A percentile compares a stretch with the other conserved stretches of the same genome.
phyloP scores from a whole-genome alignment of 2,113 vertebrate species.

The Hyaena hyaena region DNA sequence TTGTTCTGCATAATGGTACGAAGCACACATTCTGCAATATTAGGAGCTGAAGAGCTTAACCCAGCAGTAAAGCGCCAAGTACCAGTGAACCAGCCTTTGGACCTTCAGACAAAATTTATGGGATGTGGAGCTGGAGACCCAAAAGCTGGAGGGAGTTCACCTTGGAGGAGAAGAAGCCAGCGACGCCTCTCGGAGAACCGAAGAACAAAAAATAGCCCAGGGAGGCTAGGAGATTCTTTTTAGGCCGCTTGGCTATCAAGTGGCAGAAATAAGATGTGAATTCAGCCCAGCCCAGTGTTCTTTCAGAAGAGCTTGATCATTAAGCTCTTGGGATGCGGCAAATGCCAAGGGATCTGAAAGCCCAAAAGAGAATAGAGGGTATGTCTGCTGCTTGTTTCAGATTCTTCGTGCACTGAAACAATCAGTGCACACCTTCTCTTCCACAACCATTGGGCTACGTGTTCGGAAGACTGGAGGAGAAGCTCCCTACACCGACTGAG shows the following conservation, averaged over 20 bases:
- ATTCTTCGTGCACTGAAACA: not conserved
- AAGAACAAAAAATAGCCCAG: not conserved
- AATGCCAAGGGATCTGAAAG: not conserved
- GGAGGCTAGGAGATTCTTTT: not conserved
- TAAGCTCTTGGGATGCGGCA: no score
- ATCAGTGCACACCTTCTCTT: not conserved
- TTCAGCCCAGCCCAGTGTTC: not conserved
- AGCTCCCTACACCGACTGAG: not conserved
- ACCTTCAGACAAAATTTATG: not conserved
- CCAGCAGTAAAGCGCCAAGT: not conserved
- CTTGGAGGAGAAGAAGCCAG: not conserved
- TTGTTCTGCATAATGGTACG: not conserved
- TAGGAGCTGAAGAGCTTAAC: not conserved
- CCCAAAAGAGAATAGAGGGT: not conserved
- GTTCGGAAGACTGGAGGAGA: not conserved
- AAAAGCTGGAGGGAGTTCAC: not conserved
- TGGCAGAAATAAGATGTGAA: not conserved
- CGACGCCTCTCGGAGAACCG: not conserved
- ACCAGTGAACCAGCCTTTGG: not conserved
- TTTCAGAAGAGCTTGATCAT: not conserved
- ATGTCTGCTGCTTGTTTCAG: not conserved
- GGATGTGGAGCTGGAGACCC: not conserved
- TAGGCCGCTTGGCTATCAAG: not conserved
- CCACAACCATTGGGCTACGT: not conserved
- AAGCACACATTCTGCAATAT: not conserved